phyloP scores from a whole-genome alignment of 2,797 vertebrate genomes.

The Serranus cabrilla region DNA sequence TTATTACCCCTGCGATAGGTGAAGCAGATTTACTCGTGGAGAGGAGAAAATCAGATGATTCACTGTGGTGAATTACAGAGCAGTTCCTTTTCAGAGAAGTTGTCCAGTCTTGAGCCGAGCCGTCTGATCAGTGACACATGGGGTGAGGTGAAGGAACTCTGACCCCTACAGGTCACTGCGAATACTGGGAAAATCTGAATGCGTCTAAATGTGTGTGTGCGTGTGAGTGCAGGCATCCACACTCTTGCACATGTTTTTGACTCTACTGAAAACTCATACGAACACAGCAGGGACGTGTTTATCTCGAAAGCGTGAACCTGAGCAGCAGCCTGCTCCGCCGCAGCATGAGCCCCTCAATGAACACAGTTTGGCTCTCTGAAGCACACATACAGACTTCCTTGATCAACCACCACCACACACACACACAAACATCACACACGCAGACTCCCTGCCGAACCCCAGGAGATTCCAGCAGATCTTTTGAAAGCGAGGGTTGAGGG shows the following conservation, averaged over 20 bases:
- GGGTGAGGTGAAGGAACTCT: constrained; percentile 68
- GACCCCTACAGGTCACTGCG: constrained; percentile 75
- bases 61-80: constrained; percentile 29
- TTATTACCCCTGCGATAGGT: constrained; percentile 58
- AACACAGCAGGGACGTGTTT: constrained; percentile 44
- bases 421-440: constrained; percentile 5
- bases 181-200: constrained; percentile 33
- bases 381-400: constrained; percentile 31
- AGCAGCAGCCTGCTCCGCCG: constrained; percentile 38
- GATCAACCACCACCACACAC: constrained; percentile 6
- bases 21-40: constrained; percentile 45
- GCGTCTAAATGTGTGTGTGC: constrained; percentile 25
- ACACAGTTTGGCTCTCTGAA: constrained; percentile 20
- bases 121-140: constrained; percentile 46
- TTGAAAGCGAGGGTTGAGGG: constrained; percentile 61
- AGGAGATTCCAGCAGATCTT: constrained; percentile 58
- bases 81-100: constrained; percentile 8
- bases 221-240: constrained; percentile 1
- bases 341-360: constrained; percentile 26
- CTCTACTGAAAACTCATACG: constrained; percentile 28
- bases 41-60: constrained; percentile 49
- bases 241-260: constrained; percentile 40
- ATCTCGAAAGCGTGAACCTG: constrained; percentile 39
- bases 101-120: constrained; percentile 8
- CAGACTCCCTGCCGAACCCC: constrained; percentile 24